phyloP scores from a whole-genome alignment of 2,888 invertebrate genomes.

The Agrochola lychnidis region DNA sequence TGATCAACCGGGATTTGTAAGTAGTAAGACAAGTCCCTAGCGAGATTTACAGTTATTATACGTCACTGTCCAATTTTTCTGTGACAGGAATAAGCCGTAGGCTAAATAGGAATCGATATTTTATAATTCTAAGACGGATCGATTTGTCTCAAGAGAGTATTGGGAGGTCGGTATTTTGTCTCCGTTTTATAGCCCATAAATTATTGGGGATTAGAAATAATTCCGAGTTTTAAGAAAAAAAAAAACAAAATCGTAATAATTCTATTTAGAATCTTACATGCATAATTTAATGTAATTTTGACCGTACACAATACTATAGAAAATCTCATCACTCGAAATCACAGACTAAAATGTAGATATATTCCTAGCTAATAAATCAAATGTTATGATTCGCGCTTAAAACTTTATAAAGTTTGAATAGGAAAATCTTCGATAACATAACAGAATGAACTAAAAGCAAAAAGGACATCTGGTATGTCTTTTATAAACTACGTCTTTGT shows the following conservation, averaged over 20 bases:
- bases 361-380: neutral
- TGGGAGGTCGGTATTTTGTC: neutral
- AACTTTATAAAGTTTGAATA: constrained; percentile 28
- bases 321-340: neutral
- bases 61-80: constrained; percentile 63
- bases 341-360: neutral
- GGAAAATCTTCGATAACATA: too few relatives aligned
- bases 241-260: neutral
- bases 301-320: too few relatives aligned
- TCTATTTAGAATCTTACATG: constrained; percentile 10
- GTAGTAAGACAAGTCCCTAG: constrained; percentile 50
- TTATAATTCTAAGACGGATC: constrained; percentile 22
- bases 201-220: neutral
- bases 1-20: constrained; percentile 61
- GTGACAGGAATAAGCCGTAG: constrained; percentile 22
- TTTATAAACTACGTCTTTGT: too few relatives aligned
- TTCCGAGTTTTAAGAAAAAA: neutral
- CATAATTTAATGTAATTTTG: neutral
- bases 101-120: constrained; percentile 13
- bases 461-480: neutral
- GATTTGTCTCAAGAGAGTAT: neutral
- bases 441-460: neutral
- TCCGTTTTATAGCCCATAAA: constrained; percentile 16
- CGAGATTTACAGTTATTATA: constrained; percentile 65
- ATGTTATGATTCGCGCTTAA: constrained; percentile 6